Evolutionary conservation across 2,113 vertebrate species (phyloP).

Genomic region (Pandion haliaetus): DNA sequence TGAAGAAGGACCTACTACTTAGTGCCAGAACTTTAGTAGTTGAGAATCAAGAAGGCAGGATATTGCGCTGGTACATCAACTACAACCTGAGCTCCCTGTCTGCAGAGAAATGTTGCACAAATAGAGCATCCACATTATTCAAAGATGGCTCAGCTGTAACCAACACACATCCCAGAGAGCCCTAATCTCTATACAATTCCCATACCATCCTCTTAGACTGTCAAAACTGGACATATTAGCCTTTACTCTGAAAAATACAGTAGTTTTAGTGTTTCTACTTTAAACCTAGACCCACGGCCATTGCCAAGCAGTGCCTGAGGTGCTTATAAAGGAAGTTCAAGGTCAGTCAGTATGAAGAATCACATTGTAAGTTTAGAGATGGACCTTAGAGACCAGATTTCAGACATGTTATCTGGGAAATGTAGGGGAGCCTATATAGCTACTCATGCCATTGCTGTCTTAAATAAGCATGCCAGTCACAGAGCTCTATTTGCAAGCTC

Average conservation of each 20-base stretch:
- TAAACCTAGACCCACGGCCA: not conserved
- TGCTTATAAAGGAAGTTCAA: not conserved
- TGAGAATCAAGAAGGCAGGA: not conserved
- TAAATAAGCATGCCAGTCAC: not conserved
- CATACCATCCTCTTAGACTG: not conserved
- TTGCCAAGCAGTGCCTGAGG: not conserved
- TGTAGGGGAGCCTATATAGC: not conserved
- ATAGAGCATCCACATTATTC: not conserved
- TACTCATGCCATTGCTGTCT: not conserved
- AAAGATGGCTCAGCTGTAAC: not conserved
- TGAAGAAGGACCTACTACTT: not conserved
- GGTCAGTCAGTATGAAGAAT: not conserved
- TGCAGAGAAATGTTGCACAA: not conserved
- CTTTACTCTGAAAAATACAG: not conserved
- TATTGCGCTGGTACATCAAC: not conserved
- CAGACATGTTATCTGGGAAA: not conserved
- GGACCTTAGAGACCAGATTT: not conserved
- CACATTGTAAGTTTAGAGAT: not conserved
- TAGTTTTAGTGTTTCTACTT: not conserved
- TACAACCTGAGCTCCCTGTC: not conserved
- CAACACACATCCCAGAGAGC: not conserved
- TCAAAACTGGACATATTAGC: not conserved
- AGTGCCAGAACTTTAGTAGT: not conserved
- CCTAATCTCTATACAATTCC: not conserved
- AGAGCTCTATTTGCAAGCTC: not conserved